Evolutionary conservation across 2,113 vertebrate genomes (phyloP).

Genomic region (Lasiurus borealis): DNA sequence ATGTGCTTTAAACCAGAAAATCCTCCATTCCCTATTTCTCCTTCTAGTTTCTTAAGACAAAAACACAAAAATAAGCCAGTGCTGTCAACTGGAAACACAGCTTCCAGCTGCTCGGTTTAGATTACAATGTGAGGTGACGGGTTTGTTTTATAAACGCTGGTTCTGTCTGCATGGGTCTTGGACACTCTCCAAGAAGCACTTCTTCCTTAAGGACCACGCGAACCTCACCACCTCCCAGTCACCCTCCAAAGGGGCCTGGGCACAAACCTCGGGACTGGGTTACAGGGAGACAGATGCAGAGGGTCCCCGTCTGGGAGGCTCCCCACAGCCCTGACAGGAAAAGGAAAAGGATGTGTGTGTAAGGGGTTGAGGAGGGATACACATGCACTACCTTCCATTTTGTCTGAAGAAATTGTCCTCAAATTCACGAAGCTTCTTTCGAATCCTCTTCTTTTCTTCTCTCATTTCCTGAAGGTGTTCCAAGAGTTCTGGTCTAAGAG

Average conservation of each 20-base stretch:
- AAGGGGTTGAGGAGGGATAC: rapidly evolving
- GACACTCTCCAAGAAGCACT: background rate
- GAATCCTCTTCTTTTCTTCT: conserved; percentile 97
- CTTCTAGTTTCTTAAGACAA: background rate
- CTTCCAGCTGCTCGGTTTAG: background rate
- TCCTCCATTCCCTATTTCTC: background rate
- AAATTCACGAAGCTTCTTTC: conserved; percentile 97
- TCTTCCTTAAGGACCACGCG: background rate
- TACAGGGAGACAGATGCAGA: background rate
- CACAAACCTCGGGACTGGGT: background rate
- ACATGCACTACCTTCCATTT: conserved; percentile 93
- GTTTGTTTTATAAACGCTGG: background rate
- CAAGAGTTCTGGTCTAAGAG: conserved; percentile 93
- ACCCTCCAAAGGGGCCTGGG: background rate
- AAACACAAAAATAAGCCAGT: background rate
- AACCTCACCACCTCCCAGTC: background rate
- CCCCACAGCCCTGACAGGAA: background rate
- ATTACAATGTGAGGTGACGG: background rate
- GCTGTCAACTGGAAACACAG: background rate
- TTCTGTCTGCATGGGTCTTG: background rate
- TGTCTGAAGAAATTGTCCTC: conserved; percentile 98
- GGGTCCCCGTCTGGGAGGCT: rapidly evolving
- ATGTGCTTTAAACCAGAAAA: background rate
- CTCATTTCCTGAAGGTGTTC: conserved; percentile 97
- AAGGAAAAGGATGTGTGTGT: background rate